These are phyloP conservation scores for Meloidogyne exigua DNA, from an alignment of 1,140 invertebrate genomes.

Conservation along the genomic window DNA sequence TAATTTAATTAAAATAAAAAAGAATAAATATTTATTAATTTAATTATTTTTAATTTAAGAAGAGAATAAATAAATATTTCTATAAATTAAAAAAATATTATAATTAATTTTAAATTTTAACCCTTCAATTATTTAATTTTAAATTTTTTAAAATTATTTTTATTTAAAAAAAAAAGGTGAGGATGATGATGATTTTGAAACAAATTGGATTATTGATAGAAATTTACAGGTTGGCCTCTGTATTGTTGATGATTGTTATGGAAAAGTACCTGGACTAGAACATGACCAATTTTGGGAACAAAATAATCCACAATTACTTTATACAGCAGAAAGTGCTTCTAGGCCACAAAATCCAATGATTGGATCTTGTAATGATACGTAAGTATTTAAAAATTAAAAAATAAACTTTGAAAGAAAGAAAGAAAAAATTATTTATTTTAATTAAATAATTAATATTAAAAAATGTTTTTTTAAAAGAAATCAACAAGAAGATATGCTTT, in stretches of 20 bases:
- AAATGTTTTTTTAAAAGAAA: constrained; percentile 34
- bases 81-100: too few species aligned
- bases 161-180: constrained; percentile 23
- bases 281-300: constrained; percentile 51
- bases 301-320: constrained; percentile 37
- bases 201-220: constrained; percentile 54
- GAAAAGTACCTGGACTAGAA: constrained; percentile 42
- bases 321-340: constrained; percentile 44
- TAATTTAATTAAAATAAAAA: too few species aligned
- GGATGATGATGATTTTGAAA: constrained; percentile 55
- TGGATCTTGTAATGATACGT: constrained; percentile 50
- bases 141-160: too few species aligned
- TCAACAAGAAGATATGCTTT: constrained; percentile 41
- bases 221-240: constrained; percentile 48
- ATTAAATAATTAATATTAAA: not conserved
- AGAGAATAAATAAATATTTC: too few species aligned
- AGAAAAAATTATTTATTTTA: too few species aligned
- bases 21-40: too few species aligned
- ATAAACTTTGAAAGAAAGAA: too few species aligned
- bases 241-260: constrained; percentile 51
- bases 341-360: constrained; percentile 51
- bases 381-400: constrained; percentile 9
- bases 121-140: too few species aligned
- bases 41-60: too few species aligned
- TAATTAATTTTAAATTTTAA: not conserved